Conservation (phyloP, 1,140 invertebrate species). For the Caenorhabditis inopinata region DNA sequence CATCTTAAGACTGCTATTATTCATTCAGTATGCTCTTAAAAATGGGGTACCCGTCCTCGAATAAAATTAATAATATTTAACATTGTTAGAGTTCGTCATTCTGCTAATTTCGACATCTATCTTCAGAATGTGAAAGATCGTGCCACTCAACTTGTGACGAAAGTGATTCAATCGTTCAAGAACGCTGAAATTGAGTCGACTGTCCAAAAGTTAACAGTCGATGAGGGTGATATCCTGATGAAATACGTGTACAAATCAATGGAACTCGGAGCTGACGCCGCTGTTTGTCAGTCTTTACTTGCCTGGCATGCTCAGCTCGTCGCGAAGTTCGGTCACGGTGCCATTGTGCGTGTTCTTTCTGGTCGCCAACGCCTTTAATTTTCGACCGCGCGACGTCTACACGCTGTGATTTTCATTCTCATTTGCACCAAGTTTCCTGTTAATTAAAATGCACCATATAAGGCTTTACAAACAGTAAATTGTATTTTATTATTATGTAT, state of each 20-base stretch:
- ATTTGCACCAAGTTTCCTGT: background rate
- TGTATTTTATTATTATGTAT: background rate
- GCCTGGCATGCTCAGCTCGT: constrained; percentile 52
- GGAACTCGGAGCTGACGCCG: constrained; percentile 47
- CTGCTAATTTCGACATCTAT: too few species aligned
- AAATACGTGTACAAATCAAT: constrained; percentile 56
- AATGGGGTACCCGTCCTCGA: too few species aligned
- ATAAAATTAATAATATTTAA: too few species aligned
- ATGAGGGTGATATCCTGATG: constrained; percentile 50
- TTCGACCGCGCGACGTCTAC: background rate
- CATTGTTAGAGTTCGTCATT: too few species aligned
- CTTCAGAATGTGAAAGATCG: constrained; percentile 50
- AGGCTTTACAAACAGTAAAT: background rate
- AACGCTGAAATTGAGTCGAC: constrained; percentile 46
- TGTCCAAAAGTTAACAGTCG: constrained; percentile 37
- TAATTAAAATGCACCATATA: background rate
- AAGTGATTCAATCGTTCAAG: constrained; percentile 51
- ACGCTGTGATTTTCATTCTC: constrained; percentile 15
- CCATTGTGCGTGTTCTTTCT: constrained; percentile 44
- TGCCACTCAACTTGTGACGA: constrained; percentile 40
- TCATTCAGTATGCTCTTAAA: too few species aligned
- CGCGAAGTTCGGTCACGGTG: constrained; percentile 41
- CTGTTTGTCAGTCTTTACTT: constrained; percentile 49
- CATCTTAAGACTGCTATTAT: too few species aligned
- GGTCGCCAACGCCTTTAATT: constrained; percentile 38